Evolutionary conservation across 2,797 vertebrate species (phyloP), one percentile per base, ranked within the genome.

Genomic region (Protonibea diacanthus): DNA sequence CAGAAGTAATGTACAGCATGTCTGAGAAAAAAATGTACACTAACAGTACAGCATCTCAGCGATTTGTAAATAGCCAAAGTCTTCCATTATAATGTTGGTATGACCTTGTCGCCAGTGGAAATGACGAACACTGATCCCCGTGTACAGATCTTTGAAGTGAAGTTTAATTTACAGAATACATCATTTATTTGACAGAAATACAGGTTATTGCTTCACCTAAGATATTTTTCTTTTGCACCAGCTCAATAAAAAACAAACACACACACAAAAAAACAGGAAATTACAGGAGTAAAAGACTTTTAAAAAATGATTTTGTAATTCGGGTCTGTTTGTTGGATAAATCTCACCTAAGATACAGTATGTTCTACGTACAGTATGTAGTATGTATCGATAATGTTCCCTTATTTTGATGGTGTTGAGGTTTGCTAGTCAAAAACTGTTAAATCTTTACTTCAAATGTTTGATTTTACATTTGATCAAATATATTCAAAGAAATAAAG

Each of bases 391-490:
- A 91, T 96, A 96, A 97, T 97, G 97, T 96, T 97, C 95, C 96
- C 96, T 97, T 97, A 96, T 95, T 98, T 98, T 97, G 95, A 97
- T 97, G 97, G 97, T 98, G 97, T 97, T 97, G 96, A 97, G 95
- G 95, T 98, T 99, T 98, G 96, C 96, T 97, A 97, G 96, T 96
- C 96, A 97, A 95, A 98, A 97, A 97, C 96, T 96, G 97, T 98
- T 97, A 95, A 96, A 98, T 98, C 96, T 96, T 97, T 96, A 77
- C 90, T 94, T 91, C 90, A 91, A 89, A 90, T 94, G 90, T 91
- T 92, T 86, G 84, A 82, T 92, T 94, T 94, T 78, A 90, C 90
- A 92, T 94, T 91, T 91, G 81, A 91, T 86, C 81, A 90, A 86
- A 90, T 94, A 91, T 94, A 92, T 93, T 92, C 82, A 91, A 93